A percentile compares a stretch with the other conserved stretches of the same genome.
phyloP scores from a whole-genome alignment of 2,888 invertebrate species.

The Lithophane ornitopus region DNA sequence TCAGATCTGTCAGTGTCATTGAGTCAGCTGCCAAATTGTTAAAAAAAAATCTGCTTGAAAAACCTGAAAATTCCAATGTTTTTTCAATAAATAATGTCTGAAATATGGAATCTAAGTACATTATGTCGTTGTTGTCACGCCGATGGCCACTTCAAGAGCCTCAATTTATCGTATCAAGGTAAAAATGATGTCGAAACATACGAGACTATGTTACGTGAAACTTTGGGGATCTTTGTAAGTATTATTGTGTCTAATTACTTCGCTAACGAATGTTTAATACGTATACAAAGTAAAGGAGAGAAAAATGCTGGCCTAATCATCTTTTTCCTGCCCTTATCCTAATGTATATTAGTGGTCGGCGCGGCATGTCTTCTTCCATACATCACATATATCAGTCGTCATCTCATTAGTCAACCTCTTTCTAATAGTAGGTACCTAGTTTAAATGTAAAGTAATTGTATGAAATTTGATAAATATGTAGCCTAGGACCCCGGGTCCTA shows the following conservation, averaged over 20 bases:
- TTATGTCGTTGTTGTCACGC: constrained; percentile 85
- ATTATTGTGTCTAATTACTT: neutral
- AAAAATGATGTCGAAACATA: constrained; percentile 75
- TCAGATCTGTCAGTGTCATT: neutral
- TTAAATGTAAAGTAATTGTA: too few species aligned
- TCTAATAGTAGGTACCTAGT: too few species aligned
- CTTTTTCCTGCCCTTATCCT: neutral
- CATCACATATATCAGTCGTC: too few species aligned
- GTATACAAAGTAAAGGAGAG: neutral
- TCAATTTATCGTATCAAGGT: constrained; percentile 65
- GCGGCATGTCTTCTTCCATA: neutral
- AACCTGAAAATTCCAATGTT: neutral
- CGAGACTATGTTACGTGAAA: constrained; percentile 75
- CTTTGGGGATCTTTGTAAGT: constrained; percentile 80
- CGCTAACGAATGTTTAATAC: neutral
- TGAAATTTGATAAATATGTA: neutral
- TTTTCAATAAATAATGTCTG: constrained; percentile 69
- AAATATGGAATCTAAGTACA: constrained; percentile 70
- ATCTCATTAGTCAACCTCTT: too few species aligned
- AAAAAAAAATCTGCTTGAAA: neutral
- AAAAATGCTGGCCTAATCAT: neutral
- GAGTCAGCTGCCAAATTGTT: constrained; percentile 10
- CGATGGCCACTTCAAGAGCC: constrained; percentile 76
- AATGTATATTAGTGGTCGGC: neutral
- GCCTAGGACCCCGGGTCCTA: neutral